phyloP scores from a whole-genome alignment of 2,888 invertebrate species.

The Conus canariensis region DNA sequence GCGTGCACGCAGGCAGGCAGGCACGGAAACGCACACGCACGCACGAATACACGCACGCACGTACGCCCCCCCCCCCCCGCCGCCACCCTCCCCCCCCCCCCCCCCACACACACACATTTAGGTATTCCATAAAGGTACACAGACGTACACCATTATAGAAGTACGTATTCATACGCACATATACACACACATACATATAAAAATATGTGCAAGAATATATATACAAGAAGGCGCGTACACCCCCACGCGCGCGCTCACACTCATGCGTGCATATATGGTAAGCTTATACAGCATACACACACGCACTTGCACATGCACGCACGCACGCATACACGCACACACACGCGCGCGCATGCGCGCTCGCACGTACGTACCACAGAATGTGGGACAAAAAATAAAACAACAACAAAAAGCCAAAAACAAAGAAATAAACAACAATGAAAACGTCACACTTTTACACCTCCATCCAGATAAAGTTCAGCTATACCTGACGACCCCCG shows the following conservation, averaged over 20 bases:
- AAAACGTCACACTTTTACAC: no score
- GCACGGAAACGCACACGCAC: no score
- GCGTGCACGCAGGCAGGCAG: no score
- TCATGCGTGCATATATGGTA: background rate
- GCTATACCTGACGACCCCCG: no score
- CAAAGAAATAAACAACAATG: no score
- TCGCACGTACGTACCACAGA: background rate
- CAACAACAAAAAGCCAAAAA: no score
- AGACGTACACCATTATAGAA: background rate
- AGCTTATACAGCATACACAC: background rate
- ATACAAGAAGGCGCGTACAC: background rate
- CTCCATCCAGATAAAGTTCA: no score
- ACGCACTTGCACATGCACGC: background rate
- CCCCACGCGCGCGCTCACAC: background rate
- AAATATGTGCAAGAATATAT: no score
- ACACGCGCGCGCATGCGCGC: background rate
- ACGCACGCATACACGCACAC: background rate
- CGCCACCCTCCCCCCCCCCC: no score
- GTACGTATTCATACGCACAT: background rate
- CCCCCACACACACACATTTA: no score
- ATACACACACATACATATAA: no score
- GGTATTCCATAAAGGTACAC: background rate
- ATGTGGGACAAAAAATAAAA: no score
- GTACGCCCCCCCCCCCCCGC: background rate
- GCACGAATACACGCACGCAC: background rate